Percentiles rank a stretch among this genome's conserved stretches.
These are phyloP conservation scores for Antitype chi DNA, from an alignment of 2,888 invertebrate genomes.

Conservation along the genomic window DNA sequence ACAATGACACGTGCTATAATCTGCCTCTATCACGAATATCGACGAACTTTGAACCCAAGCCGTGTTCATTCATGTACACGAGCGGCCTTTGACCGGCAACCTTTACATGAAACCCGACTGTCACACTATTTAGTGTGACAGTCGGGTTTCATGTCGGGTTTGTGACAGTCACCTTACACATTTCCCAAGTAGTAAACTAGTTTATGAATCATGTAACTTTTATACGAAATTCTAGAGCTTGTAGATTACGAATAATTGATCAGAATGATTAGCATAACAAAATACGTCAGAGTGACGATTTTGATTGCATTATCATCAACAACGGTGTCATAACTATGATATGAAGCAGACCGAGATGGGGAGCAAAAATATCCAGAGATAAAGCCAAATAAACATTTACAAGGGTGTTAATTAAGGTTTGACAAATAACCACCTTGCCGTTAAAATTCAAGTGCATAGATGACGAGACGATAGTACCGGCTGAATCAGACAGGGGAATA, in stretches of 20 bases:
- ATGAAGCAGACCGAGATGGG: neutral
- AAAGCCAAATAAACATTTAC: neutral
- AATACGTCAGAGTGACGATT: neutral
- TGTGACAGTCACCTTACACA: no score
- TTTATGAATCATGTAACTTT: slow-evolving; percentile 36
- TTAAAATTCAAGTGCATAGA: neutral
- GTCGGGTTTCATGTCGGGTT: no score
- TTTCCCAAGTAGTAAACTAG: slow-evolving; percentile 36
- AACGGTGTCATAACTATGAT: neutral
- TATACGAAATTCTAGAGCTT: slow-evolving; percentile 25
- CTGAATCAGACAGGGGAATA: slow-evolving; percentile 15
- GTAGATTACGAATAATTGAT: neutral
- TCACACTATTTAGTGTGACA: slow-evolving; percentile 37
- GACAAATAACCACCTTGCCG: neutral
- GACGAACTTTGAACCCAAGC: slow-evolving; percentile 39
- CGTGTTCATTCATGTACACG: slow-evolving; percentile 48
- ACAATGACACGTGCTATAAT: slow-evolving; percentile 20
- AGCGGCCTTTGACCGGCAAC: slow-evolving; percentile 48
- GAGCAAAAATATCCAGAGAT: neutral
- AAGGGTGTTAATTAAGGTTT: neutral
- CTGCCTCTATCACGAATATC: slow-evolving; percentile 14
- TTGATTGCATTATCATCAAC: slow-evolving; percentile 14
- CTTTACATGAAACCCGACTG: slow-evolving; percentile 41
- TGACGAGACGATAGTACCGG: neutral
- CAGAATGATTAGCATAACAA: neutral